Base-by-base conservation (phyloP, 2,113 vertebrate species). In the Alligator mississippiensis region DNA sequence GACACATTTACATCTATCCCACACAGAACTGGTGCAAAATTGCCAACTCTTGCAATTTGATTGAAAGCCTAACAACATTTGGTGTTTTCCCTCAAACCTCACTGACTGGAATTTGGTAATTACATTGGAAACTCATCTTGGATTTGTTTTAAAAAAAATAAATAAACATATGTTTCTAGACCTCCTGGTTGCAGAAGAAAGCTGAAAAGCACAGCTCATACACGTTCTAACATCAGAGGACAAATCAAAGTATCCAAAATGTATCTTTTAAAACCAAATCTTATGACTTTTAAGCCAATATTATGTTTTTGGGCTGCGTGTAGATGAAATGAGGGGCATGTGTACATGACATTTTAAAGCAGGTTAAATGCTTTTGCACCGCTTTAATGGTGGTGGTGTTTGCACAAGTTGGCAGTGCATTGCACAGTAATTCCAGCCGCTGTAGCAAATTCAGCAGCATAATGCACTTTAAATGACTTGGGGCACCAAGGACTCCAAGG, bases 211-310 rank as follows among this genome's bases (percentile, higher is more conserved):
- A 54, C 3, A 0, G 0, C 12, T 21, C 14, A 5, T 47, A 74
- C 38, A 14, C 80, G 82, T 7, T 76, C 60, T 34, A 74, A 27
- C 22, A 84, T 9, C 16, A 21, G 34, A 85, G 85, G 54, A 38
- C 16, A 84, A 93, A 81, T 63, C 85, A 90, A 86, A 83, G 47
- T 27, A 22, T n/a, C 58, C 85, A 60, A 89, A 91, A 70, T 4
- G 75, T 0, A 0, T 7, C 6, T 75, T 92, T 54, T 15, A 2
- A 30, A 77, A 74, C 6, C 7, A 47, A 47, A 82, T 68, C 57
- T 82, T 0, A 1, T n/a, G 4, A 18, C 22, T 68, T 91, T 6
- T 9, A 78, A 82, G 58, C 78, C 24, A 59, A 5, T 91, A 6
- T 47, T 1, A 1, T n/a, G 30, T 58, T 79, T 72, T 34, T 74